phyloP scores from a whole-genome alignment of 2,888 invertebrate species.

The Latrodectus elegans region DNA sequence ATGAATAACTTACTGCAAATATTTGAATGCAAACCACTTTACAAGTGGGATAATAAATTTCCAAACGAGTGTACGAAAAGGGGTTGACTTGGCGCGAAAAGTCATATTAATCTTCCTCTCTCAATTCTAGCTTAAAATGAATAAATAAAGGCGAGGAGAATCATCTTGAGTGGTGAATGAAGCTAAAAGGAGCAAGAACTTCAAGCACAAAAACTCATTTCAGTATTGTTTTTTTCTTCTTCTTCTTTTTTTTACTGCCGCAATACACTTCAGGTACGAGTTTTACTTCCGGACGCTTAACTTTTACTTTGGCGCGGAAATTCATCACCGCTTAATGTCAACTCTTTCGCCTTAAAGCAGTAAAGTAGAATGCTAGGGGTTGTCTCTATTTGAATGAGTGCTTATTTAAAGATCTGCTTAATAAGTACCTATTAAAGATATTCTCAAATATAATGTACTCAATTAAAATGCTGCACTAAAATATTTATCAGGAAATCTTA shows the following conservation, averaged over 20 bases:
- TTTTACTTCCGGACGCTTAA: conserved; percentile 68
- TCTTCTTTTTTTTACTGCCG: conserved; percentile 38
- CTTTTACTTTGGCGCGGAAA: conserved; percentile 63
- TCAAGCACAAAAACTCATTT: conserved; percentile 19
- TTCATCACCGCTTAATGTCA: conserved; percentile 68
- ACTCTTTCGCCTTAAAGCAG: conserved; percentile 56
- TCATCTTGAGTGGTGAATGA: conserved; percentile 10
- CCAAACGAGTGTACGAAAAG: background rate
- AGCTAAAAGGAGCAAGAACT: conserved; percentile 7
- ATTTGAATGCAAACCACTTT: too few species aligned
- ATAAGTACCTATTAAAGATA: background rate
- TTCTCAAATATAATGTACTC: background rate
- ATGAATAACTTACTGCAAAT: background rate
- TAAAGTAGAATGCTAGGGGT: conserved; percentile 37
- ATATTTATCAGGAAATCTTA: background rate
- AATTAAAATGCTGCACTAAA: background rate
- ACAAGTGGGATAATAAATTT: background rate
- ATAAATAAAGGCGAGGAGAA: conserved; percentile 31
- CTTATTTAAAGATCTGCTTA: conserved; percentile 23
- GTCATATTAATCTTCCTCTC: background rate
- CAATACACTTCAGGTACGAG: conserved; percentile 65
- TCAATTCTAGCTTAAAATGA: conserved; percentile 36
- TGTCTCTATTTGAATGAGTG: background rate
- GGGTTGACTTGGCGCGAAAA: background rate
- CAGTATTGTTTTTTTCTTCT: background rate